Evolutionary conservation across 1,140 invertebrate genomes (phyloP).

Genomic region (Sipha flava): DNA sequence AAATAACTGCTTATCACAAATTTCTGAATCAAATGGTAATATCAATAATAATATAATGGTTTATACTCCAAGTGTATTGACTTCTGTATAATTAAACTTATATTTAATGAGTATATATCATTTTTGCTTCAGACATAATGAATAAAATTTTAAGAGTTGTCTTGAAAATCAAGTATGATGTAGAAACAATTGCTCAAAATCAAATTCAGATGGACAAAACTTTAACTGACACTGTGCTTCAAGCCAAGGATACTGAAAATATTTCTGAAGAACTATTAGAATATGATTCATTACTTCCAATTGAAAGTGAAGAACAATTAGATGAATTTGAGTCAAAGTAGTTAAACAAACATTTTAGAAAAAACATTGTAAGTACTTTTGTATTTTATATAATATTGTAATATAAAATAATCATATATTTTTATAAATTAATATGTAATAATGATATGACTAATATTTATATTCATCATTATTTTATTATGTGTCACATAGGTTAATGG

Average conservation of each 20-base stretch:
- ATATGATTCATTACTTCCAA: background rate
- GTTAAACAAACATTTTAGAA: background rate
- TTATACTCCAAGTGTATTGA: too few species aligned
- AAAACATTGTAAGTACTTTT: background rate
- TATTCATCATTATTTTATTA: too few species aligned
- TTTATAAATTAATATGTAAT: background rate
- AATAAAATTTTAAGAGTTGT: background rate
- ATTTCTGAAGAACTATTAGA: background rate
- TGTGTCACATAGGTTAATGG: background rate
- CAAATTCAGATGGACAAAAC: background rate
- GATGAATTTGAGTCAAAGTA: background rate
- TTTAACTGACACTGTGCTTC: background rate
- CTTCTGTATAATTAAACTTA: too few species aligned
- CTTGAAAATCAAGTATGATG: background rate
- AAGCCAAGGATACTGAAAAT: background rate
- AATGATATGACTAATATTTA: too few species aligned
- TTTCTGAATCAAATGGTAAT: too few species aligned
- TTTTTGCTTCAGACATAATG: background rate
- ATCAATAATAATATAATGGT: too few species aligned
- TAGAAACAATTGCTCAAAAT: background rate
- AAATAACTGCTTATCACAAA: too few species aligned
- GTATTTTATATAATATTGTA: background rate
- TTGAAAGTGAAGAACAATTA: background rate
- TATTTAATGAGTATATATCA: background rate
- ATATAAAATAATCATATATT: background rate